Conservation (phyloP, 2,797 vertebrate species). For the Ctenopoma kingsleyae region DNA sequence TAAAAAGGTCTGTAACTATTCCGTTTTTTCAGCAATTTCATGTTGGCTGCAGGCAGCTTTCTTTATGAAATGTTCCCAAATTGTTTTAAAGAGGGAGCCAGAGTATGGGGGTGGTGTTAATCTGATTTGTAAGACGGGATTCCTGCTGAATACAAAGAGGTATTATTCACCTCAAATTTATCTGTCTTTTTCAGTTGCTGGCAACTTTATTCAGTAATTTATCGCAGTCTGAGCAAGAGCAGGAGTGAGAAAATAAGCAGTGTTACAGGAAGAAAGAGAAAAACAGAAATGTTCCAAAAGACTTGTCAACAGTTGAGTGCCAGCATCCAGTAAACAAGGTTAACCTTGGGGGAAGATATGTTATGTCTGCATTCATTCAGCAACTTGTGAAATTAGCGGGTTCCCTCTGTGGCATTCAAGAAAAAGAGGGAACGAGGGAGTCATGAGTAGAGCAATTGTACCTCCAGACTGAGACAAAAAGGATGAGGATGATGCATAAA, state of each 20-base stretch:
- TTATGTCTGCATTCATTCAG: constrained; percentile 14
- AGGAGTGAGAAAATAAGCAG: neutral
- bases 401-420: constrained; percentile 24
- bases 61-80: constrained; percentile 23
- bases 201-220: constrained; percentile 46
- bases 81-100: constrained; percentile 9
- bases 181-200: constrained; percentile 2
- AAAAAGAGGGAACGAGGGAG: constrained; percentile 23
- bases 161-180: constrained; percentile 10
- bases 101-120: neutral
- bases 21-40: neutral
- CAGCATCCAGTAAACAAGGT: constrained; percentile 13
- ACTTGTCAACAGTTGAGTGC: constrained; percentile 1
- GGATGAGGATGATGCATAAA: neutral
- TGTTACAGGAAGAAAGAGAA: neutral
- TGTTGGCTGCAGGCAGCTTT: neutral
- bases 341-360: neutral
- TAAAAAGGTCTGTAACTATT: constrained; percentile 67
- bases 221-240: neutral
- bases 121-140: constrained; percentile 22
- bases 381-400: constrained; percentile 23
- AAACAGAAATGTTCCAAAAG: neutral
- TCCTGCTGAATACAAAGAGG: constrained; percentile 25
- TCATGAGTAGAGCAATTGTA: constrained; percentile 49
- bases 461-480: neutral